Conservation (phyloP, 2,888 invertebrate genomes). For the Rhagophthalmus giganteus region DNA sequence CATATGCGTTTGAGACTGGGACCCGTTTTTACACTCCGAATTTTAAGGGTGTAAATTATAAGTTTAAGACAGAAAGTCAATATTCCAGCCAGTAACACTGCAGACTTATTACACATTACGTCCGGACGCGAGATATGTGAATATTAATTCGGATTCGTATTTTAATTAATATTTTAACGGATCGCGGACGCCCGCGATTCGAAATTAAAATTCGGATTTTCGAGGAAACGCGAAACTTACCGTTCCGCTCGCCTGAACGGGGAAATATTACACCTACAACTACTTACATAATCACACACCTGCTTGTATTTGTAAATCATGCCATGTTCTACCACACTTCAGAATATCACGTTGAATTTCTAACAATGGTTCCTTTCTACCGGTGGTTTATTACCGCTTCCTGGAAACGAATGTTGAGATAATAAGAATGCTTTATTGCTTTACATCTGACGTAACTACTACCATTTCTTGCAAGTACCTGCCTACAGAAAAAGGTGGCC, state of each 20-base stretch:
- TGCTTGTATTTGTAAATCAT: constrained; percentile 11
- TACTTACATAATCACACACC: constrained; percentile 32
- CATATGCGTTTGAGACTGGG: constrained; percentile 57
- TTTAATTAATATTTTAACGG: constrained; percentile 21
- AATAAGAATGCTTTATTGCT: constrained; percentile 18
- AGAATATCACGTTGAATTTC: constrained; percentile 13
- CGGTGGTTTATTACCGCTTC: constrained; percentile 31
- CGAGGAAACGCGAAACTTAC: too few relatives aligned
- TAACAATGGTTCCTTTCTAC: constrained; percentile 30
- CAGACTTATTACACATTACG: constrained; percentile 28
- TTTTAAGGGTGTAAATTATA: constrained; percentile 58
- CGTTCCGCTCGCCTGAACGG: too few relatives aligned
- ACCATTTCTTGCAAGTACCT: too few relatives aligned
- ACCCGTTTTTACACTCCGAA: constrained; percentile 56
- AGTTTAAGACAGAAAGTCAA: constrained; percentile 58
- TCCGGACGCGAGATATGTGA: constrained; percentile 27
- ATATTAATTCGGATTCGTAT: constrained; percentile 27
- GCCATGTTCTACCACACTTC: background rate
- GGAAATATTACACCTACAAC: too few relatives aligned
- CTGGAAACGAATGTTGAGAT: constrained; percentile 26
- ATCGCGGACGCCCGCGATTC: too few relatives aligned
- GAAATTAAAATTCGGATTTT: too few relatives aligned
- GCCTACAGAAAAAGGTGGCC: too few relatives aligned
- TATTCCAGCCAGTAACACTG: constrained; percentile 39
- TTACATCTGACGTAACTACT: background rate